Evolutionary conservation across 2,797 vertebrate genomes (phyloP).

Genomic region (Lepidocolaptes lacrymiger): DNA sequence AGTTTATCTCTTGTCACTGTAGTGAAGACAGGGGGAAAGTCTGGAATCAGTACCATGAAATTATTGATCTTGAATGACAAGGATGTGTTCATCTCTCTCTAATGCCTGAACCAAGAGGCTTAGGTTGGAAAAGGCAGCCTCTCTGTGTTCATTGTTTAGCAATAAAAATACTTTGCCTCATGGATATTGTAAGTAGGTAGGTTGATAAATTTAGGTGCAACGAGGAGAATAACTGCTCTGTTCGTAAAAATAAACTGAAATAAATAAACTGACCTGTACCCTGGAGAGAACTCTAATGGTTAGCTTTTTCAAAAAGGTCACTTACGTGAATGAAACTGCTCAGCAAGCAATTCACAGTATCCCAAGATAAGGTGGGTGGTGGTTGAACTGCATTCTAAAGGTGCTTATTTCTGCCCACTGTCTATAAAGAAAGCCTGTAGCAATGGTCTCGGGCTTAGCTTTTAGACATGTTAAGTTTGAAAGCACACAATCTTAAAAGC

Average conservation of each 20-base stretch:
- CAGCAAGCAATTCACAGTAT: background rate
- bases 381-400: background rate
- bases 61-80: too few relatives aligned
- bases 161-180: background rate
- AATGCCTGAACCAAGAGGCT: background rate
- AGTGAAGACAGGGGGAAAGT: background rate
- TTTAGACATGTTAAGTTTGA: background rate
- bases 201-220: background rate
- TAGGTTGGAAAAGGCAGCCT: background rate
- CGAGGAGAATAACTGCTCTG: background rate
- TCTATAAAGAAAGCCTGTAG: background rate
- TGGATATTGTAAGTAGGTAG: background rate
- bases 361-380: background rate
- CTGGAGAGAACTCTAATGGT: accelerated
- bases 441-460: background rate
- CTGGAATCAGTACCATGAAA: too few relatives aligned
- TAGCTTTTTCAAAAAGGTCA: background rate
- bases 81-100: background rate
- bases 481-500: too few relatives aligned
- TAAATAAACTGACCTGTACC: background rate
- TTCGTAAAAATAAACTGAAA: background rate
- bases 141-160: background rate
- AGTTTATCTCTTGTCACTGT: background rate
- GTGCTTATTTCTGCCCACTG: background rate
- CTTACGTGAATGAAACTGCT: background rate